phyloP scores from a whole-genome alignment of 2,888 invertebrate genomes.

The Polydesmus complanatus region DNA sequence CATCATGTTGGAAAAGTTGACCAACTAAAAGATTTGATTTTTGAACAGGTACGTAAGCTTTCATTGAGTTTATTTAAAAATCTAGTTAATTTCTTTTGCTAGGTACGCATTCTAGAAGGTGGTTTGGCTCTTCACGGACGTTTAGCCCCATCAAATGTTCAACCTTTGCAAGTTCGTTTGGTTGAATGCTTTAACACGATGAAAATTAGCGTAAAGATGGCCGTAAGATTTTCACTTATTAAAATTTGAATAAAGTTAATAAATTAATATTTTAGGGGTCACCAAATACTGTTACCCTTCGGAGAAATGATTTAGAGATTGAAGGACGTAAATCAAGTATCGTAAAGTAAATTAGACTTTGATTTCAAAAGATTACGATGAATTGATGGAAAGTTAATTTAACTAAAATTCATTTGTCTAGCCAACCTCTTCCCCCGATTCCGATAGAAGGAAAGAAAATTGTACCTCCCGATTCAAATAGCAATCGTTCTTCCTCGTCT shows the following conservation, averaged over 20 bases:
- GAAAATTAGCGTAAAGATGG: constrained; percentile 44
- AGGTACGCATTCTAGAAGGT: constrained; percentile 51
- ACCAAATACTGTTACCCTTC: constrained; percentile 16
- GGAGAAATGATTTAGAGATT: constrained; percentile 10
- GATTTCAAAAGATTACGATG: not conserved
- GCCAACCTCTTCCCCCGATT: constrained; percentile 66
- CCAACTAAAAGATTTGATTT: constrained; percentile 30
- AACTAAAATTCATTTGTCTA: constrained; percentile 29
- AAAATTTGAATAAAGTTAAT: constrained; percentile 7
- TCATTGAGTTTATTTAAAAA: not conserved
- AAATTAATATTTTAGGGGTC: constrained; percentile 14
- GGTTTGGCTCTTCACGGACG: constrained; percentile 71
- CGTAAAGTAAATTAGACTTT: constrained; percentile 15
- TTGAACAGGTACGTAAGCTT: constrained; percentile 22
- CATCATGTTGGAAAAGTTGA: constrained; percentile 27
- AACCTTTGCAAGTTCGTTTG: constrained; percentile 76
- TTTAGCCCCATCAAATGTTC: constrained; percentile 73
- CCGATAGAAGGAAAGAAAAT: constrained; percentile 33
- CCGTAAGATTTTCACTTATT: constrained; percentile 11
- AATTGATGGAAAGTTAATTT: not conserved
- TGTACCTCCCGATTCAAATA: constrained; percentile 19
- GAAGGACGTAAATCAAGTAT: constrained; percentile 16
- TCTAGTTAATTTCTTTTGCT: constrained; percentile 14
- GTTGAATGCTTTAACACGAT: constrained; percentile 75
- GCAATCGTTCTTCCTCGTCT: constrained; percentile 30